phyloP scores from a whole-genome alignment of 2,888 invertebrate species.

The Electrophaes corylata region DNA sequence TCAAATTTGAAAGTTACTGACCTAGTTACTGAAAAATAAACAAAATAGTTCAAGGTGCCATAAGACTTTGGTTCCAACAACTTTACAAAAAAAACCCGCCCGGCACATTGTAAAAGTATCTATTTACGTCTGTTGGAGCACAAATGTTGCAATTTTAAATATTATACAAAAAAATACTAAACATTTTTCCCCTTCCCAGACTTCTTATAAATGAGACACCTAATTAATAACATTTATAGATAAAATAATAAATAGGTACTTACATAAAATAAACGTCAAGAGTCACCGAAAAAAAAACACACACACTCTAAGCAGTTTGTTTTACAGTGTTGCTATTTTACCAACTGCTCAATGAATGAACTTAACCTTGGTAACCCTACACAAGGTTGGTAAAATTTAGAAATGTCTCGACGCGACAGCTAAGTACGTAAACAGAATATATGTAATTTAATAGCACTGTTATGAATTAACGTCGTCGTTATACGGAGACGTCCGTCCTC shows the following conservation, averaged over 20 bases:
- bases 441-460: neutral
- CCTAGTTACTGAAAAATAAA: too few relatives aligned
- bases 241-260: neutral
- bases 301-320: slow-evolving; percentile 5
- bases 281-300: slow-evolving; percentile 8
- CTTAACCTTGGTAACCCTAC: slow-evolving; percentile 46
- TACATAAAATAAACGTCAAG: slow-evolving; percentile 9
- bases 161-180: too few relatives aligned
- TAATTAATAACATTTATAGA: neutral
- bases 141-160: neutral
- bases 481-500: slow-evolving; percentile 25
- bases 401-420: slow-evolving; percentile 1
- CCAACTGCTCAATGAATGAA: slow-evolving; percentile 27
- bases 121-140: too few relatives aligned
- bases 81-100: too few relatives aligned
- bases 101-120: too few relatives aligned
- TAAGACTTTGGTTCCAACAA: too few relatives aligned
- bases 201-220: neutral
- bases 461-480: neutral
- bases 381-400: slow-evolving; percentile 18
- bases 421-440: neutral
- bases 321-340: slow-evolving; percentile 25
- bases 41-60: too few relatives aligned
- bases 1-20: too few relatives aligned
- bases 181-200: neutral